Percentiles rank a stretch among this genome's conserved stretches.
Evolutionary conservation across 1,140 invertebrate genomes (phyloP).

Genomic region (Thaumetopoea pityocampa): DNA sequence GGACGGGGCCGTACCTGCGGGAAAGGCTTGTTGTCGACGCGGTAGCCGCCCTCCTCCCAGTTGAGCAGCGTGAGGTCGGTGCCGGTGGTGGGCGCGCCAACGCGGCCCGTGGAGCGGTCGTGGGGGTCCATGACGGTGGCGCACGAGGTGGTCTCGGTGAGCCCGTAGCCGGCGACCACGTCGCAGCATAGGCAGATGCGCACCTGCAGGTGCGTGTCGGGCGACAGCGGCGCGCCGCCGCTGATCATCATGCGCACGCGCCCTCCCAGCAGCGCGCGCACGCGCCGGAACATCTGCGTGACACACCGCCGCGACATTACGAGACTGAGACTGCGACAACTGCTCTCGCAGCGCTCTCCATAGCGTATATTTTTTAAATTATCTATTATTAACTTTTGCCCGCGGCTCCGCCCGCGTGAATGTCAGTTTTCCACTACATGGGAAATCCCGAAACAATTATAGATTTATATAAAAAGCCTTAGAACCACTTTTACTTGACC

Average conservation of each 20-base stretch:
- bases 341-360: not conserved
- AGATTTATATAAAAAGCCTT: too few relatives aligned
- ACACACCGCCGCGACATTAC: not conserved
- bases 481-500: too few relatives aligned
- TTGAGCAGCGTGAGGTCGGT: conserved; percentile 92
- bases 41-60: conserved; percentile 97
- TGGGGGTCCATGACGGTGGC: conserved; percentile 91
- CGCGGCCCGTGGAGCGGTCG: conserved; percentile 81
- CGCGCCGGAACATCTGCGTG: conserved; percentile 84
- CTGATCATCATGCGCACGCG: conserved; percentile 89
- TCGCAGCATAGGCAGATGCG: conserved; percentile 94
- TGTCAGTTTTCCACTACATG: too few relatives aligned
- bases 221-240: conserved; percentile 96
- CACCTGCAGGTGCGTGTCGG: conserved; percentile 96
- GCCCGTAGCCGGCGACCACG: conserved; percentile 96
- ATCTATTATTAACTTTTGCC: too few relatives aligned
- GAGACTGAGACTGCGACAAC: not conserved
- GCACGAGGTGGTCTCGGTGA: conserved; percentile 97
- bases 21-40: conserved; percentile 91
- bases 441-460: too few relatives aligned
- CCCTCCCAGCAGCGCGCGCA: conserved; percentile 91
- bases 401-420: too few relatives aligned
- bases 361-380: too few relatives aligned
- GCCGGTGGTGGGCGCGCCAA: conserved; percentile 92
- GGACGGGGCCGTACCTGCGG: conserved; percentile 81